Evolutionary conservation across 23 tunicate species (phyloP).

Genomic region (Ascidia mentula): DNA sequence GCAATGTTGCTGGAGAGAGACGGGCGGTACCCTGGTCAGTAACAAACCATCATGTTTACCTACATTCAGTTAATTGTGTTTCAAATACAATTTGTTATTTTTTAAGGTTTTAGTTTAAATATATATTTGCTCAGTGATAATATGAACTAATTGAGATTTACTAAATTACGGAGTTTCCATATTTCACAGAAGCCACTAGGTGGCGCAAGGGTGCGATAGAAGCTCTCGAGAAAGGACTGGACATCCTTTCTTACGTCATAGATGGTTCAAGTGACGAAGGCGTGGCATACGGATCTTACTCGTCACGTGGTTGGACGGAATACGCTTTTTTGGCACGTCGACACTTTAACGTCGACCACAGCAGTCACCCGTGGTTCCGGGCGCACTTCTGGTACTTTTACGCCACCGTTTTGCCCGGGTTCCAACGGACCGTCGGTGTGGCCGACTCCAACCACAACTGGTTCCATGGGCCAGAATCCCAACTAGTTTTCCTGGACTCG

Average conservation of each 20-base stretch:
- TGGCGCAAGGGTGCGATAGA: constrained; percentile 21
- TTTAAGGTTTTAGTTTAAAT: too few species aligned
- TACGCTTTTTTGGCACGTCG: constrained; percentile 61
- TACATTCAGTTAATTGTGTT: too few species aligned
- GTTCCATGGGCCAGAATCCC: constrained; percentile 80
- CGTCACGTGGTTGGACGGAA: constrained; percentile 46
- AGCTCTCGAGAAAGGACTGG: constrained; percentile 35
- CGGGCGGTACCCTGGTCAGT: constrained; percentile 10
- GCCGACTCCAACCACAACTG: constrained; percentile 68
- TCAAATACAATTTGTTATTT: too few species aligned
- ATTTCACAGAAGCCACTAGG: constrained; percentile 10
- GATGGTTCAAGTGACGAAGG: constrained; percentile 79
- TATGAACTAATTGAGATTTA: too few species aligned
- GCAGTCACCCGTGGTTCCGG: constrained; percentile 54
- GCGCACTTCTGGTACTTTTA: constrained; percentile 63
- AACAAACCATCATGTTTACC: too few species aligned
- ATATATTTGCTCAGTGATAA: too few species aligned
- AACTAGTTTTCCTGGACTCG: constrained; percentile 55
- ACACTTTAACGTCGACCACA: constrained; percentile 48
- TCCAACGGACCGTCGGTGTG: constrained; percentile 57
- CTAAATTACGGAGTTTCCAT: too few species aligned
- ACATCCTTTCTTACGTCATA: constrained; percentile 17
- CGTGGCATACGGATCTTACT: constrained; percentile 59
- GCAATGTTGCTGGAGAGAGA: constrained; percentile 29
- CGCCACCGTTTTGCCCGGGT: constrained; percentile 58